Conservation (phyloP, 64 coral and sea anemone species). For the Pocillopora verrucosa region DNA sequence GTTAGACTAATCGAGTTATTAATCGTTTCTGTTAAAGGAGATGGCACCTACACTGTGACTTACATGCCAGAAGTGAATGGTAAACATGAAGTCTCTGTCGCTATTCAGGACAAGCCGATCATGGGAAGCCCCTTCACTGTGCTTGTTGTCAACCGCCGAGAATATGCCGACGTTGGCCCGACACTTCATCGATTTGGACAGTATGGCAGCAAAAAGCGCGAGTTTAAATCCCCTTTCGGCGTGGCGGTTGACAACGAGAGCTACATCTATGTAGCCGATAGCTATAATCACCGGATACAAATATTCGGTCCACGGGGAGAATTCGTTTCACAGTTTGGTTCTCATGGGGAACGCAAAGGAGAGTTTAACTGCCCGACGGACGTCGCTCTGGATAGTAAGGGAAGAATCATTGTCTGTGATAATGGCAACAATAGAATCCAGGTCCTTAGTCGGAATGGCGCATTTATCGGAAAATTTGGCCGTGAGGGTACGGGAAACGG, state of each 20-base stretch:
- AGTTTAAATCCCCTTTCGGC: constrained; percentile 96
- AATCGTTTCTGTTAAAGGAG: constrained; percentile 45
- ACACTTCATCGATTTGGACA: constrained; percentile 92
- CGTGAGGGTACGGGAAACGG: constrained; percentile 87
- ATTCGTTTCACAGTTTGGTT: constrained; percentile 75
- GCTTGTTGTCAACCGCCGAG: constrained; percentile 88
- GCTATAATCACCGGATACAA: constrained; percentile 97
- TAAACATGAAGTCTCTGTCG: constrained; percentile 74
- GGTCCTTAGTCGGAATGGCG: constrained; percentile 80
- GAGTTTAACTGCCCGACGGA: constrained; percentile 99
- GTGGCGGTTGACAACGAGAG: constrained; percentile 78
- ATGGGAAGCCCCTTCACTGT: constrained; percentile 98
- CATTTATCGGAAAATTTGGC: constrained; percentile 96
- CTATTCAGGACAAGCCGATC: constrained; percentile 94
- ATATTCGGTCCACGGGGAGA: constrained; percentile 79
- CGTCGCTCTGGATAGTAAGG: constrained; percentile 77
- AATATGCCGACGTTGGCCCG: constrained; percentile 94
- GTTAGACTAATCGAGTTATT: not conserved
- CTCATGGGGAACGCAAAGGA: constrained; percentile 80
- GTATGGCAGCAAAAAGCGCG: constrained; percentile 94
- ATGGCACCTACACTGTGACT: constrained; percentile 88
- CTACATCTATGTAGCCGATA: constrained; percentile 92
- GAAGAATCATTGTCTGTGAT: constrained; percentile 88
- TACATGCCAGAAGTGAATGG: constrained; percentile 95
- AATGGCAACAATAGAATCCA: constrained; percentile 97